phyloP scores from a whole-genome alignment of 2,113 vertebrate species.

The Pyrgilauda ruficollis region DNA sequence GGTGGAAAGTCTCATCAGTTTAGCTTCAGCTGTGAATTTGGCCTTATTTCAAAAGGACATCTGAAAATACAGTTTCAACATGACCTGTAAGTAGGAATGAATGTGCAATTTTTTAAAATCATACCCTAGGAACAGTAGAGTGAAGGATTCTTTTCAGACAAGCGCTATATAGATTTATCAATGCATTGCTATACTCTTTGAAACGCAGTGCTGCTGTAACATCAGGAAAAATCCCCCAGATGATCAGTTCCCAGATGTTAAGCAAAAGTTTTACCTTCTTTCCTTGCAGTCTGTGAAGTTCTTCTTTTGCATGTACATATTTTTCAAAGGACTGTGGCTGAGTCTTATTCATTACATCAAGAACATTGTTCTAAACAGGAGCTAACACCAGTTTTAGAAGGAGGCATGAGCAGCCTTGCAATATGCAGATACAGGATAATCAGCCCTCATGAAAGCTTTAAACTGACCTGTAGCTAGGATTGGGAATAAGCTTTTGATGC shows the following conservation, averaged over 20 bases:
- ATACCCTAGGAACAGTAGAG: neutral
- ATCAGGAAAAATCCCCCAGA: neutral
- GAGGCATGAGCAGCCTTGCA: neutral
- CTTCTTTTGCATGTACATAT: neutral
- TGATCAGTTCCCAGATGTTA: neutral
- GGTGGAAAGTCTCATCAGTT: neutral
- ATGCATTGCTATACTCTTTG: neutral
- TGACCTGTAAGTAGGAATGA: neutral
- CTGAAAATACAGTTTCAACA: neutral
- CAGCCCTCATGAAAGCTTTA: neutral
- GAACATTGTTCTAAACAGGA: neutral
- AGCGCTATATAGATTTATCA: neutral
- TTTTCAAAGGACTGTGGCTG: neutral
- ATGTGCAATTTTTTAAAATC: neutral
- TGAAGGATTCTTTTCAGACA: neutral
- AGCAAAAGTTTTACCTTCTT: neutral
- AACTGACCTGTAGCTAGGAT: neutral
- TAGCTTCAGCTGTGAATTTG: neutral
- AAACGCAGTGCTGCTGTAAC: neutral
- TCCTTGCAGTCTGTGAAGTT: neutral
- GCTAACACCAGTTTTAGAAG: neutral
- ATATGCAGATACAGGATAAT: neutral
- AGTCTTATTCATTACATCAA: neutral
- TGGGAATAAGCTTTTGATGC: neutral
- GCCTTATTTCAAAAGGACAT: neutral